phyloP scores from a whole-genome alignment of 92 coral and sea anemone genomes.

The Montipora capitata region DNA sequence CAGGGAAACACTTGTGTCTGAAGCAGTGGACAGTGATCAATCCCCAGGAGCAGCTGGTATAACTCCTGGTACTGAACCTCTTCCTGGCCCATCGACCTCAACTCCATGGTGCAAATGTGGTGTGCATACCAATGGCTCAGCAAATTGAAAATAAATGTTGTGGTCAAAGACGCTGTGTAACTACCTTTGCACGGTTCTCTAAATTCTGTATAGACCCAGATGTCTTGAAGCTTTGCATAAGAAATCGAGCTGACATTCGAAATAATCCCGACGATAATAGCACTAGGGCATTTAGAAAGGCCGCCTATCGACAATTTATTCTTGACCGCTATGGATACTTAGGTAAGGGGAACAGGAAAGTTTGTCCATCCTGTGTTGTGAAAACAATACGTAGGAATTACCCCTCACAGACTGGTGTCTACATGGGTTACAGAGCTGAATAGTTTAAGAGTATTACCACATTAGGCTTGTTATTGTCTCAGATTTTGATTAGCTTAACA shows the following conservation, averaged over 20 bases:
- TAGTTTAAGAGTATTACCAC: background rate
- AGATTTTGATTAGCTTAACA: no score
- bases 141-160: slow-evolving; percentile 50
- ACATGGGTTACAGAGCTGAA: background rate
- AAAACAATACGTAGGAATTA: slow-evolving; percentile 19
- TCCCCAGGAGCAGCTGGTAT: background rate
- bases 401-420: slow-evolving; percentile 36
- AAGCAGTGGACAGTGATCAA: background rate
- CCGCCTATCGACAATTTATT: slow-evolving; percentile 54
- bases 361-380: no score
- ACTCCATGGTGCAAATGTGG: slow-evolving; percentile 21
- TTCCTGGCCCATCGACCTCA: background rate
- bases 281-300: slow-evolving; percentile 65
- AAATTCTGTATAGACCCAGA: slow-evolving; percentile 76
- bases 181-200: slow-evolving; percentile 25
- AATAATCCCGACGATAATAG: slow-evolving; percentile 73
- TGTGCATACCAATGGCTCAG: background rate
- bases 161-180: slow-evolving; percentile 23
- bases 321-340: slow-evolving; percentile 48
- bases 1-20: no score
- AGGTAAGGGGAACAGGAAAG: no score
- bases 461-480: background rate
- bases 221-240: slow-evolving; percentile 53
- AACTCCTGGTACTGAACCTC: background rate
- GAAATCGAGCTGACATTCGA: slow-evolving; percentile 50